Evolutionary conservation across 2,797 vertebrate genomes (phyloP), one percentile per base, ranked within the genome.

Genomic region (Chrosomus eos): DNA sequence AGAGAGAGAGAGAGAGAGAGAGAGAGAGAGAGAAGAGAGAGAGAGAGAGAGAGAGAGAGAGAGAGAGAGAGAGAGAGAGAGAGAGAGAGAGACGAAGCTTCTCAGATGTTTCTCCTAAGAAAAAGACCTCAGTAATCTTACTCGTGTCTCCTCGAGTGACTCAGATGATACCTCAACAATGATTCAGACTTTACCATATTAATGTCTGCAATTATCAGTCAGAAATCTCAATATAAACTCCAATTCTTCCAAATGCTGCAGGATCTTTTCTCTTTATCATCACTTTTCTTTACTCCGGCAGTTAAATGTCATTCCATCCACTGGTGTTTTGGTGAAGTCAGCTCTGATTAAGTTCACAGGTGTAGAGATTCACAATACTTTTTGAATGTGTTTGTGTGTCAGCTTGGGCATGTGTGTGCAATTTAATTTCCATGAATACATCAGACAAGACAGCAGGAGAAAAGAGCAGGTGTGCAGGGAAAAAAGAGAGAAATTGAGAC

Each of bases 401-500:
- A 2, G 11, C 7, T 68, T 36, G 8, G 7, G 10, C 19, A 53
- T 43, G n/a, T 21, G 76, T 38, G n/a, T 28, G 26, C 60, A 64
- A 31, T 64, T 83, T 43, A 67, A 51, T 76, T 72, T 80, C 70
- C 83, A 45, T 31, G 3, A 51, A 48, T 51, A 18, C 23, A 6
- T 26, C 62, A 51, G 43, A 80, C 40, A 26, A 51, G 79, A 55
- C 21, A 4, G 18, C 71, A 80, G 16, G 48, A 53, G 19, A 62
- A 72, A 71, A 58, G 71, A 55, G 77, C 77, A 66, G 72, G 84
- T 86, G 88, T 45, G 81, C 58, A 18, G 28, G 60, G 28, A 88
- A 91, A 88, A 88, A 91, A 90, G 91, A 90, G 89, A 94, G 91
- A 94, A 94, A 92, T 93, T 92, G 93, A 94, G 93, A 95, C 92